These are phyloP conservation scores for Pediacus dermestoides DNA, from an alignment of 2,888 invertebrate genomes.

Conservation along the genomic window DNA sequence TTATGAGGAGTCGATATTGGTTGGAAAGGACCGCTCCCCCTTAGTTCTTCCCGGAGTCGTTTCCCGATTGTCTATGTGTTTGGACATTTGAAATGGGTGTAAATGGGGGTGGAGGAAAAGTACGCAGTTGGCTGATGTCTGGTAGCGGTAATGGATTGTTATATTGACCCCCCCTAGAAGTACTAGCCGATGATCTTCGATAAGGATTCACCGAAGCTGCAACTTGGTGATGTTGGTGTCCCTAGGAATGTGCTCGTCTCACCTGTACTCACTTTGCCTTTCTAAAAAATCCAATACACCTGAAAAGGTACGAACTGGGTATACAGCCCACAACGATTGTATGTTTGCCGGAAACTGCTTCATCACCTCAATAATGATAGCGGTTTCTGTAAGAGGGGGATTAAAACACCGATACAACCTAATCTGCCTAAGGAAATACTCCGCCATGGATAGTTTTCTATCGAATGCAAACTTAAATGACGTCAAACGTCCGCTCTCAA, in stretches of 20 bases:
- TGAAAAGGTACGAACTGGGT: conserved; percentile 3
- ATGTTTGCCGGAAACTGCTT: conserved; percentile 1
- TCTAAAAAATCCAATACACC: conserved; percentile 2
- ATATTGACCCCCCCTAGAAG: too few relatives aligned
- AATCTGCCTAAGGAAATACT: conserved; percentile 8
- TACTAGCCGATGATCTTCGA: too few relatives aligned
- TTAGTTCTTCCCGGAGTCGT: too few relatives aligned
- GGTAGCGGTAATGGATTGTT: neutral
- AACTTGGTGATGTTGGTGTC: neutral
- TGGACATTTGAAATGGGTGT: too few relatives aligned
- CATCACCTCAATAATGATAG: conserved; percentile 8
- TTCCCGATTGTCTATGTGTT: too few relatives aligned
- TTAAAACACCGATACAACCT: conserved; percentile 4
- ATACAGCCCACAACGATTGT: conserved; percentile 5
- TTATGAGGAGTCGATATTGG: too few relatives aligned
- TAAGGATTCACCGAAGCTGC: neutral
- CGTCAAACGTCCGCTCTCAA: neutral
- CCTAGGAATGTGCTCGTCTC: neutral
- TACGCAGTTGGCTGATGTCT: neutral
- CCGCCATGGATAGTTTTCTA: neutral
- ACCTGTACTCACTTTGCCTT: neutral
- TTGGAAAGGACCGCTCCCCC: too few relatives aligned
- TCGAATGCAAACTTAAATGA: neutral
- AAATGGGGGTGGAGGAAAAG: neutral
- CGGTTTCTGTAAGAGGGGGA: conserved; percentile 5